Base-by-base conservation (phyloP, 2,888 invertebrate genomes). In the Clanis bilineata region DNA sequence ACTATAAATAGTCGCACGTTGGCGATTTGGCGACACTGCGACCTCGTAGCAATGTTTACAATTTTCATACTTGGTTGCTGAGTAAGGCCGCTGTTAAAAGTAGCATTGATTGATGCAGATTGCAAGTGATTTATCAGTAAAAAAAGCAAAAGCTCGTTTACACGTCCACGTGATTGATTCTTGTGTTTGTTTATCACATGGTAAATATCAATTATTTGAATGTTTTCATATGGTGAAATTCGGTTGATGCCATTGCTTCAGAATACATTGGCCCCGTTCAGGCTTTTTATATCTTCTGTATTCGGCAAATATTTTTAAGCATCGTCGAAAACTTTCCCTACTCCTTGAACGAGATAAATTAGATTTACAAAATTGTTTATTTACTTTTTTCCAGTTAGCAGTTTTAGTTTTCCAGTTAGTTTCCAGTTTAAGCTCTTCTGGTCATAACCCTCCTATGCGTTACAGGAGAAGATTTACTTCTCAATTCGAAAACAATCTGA, bases 41-140 rank as follows among this genome's bases (percentile, higher is more conserved):
- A 86, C 88, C 89, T 89, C 89, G 85, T 73, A 80, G 75, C 77
- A 84, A 83, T 90, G 88, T 90, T 90, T 88, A 90, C 88, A 80
- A 84, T 87, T 71, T 73, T 80, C 77, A 71, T 77, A 74, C 80
- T 57, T 57, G 41, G 25, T 58, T 43, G 41, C 54, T 58, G 47
- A 25, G 47, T 60, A 28, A 58, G 51, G 58, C 47, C 51, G 22
- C 39, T 15, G 25, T 58, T 51, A 58, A 58, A 58, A 58, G 47
- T 39, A 51, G 36, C 47, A 58, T 47, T 58, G 51, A 58, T 51
- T 51, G 44, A 36, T 45, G 36, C 23, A 57, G 45, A 57, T 57
- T 51, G 51, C 32, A 51, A 51, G 51, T 32, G 51, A 51, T 51
- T 51, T 51, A 51, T 51, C 32, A 51, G 32, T 51, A 28, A 51